Conservation (phyloP, 2,888 invertebrate genomes). For the Xiphydria camelus region DNA sequence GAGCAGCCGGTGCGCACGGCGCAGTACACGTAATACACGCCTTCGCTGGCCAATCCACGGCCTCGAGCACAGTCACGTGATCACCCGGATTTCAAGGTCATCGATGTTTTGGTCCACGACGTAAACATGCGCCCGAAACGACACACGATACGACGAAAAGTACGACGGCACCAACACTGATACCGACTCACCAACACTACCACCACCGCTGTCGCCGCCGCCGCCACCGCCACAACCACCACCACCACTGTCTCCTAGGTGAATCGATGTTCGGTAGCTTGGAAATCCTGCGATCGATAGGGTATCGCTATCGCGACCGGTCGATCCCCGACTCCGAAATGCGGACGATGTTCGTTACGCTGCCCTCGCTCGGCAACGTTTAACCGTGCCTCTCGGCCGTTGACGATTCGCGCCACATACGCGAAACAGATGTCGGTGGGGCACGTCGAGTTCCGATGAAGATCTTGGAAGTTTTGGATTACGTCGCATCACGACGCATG, state of each 20-base stretch:
- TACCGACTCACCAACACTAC: not conserved
- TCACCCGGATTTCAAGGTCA: constrained; percentile 51
- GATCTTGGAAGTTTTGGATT: no score
- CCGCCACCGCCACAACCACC: not conserved
- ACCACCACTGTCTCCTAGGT: not conserved
- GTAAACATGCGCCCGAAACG: constrained; percentile 42
- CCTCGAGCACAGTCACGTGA: constrained; percentile 40
- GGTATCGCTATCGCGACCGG: not conserved
- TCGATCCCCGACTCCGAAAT: not conserved
- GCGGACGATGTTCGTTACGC: not conserved
- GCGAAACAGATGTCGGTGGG: not conserved
- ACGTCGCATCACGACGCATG: no score
- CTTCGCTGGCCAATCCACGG: constrained; percentile 29
- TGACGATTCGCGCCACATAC: no score
- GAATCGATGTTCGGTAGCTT: not conserved
- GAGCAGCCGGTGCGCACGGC: constrained; percentile 25
- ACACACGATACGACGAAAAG: not conserved
- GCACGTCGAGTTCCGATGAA: not conserved
- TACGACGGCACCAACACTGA: not conserved
- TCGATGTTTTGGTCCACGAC: constrained; percentile 51
- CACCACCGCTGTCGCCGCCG: not conserved
- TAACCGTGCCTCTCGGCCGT: not conserved
- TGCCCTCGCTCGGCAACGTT: not conserved
- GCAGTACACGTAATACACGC: constrained; percentile 31
- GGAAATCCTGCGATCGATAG: not conserved